Percentiles rank a stretch among this genome's conserved stretches.
phyloP scores from a whole-genome alignment of 1,140 invertebrate genomes.

The Formica selysi region DNA sequence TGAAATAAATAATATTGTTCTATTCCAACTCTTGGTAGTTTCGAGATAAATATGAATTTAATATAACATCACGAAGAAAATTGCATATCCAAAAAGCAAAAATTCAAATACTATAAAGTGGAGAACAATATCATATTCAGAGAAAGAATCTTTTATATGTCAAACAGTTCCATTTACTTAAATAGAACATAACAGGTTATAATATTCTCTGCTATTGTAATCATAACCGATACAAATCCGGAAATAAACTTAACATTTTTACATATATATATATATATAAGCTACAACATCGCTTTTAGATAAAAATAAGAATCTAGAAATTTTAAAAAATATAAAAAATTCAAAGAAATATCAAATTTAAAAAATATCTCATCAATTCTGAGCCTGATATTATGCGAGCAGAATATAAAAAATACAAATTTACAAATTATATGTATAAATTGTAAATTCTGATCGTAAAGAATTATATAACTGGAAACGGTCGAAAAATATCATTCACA shows the following conservation, averaged over 20 bases:
- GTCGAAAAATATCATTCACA: conserved; percentile 1
- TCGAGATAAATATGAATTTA: conserved; percentile 28
- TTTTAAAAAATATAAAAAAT: too few relatives aligned
- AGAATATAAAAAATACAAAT: neutral
- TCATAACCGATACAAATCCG: neutral
- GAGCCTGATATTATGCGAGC: neutral
- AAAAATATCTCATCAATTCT: neutral
- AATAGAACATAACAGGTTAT: neutral
- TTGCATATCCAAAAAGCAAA: neutral
- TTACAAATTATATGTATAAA: neutral
- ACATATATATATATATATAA: neutral
- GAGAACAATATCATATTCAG: conserved; percentile 9
- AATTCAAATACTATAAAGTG: conserved; percentile 1
- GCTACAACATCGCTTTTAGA: neutral
- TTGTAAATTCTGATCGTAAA: neutral
- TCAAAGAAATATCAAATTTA: neutral
- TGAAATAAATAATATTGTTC: conserved; percentile 22
- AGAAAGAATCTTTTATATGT: neutral
- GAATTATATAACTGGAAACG: neutral
- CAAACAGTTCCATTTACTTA: neutral
- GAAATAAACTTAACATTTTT: conserved; percentile 17
- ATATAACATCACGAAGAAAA: conserved; percentile 9
- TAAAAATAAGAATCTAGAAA: neutral
- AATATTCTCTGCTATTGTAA: neutral
- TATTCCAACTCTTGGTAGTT: conserved; percentile 11